Evolutionary conservation across 2,888 invertebrate species (phyloP).

Genomic region (Bugula neritina): DNA sequence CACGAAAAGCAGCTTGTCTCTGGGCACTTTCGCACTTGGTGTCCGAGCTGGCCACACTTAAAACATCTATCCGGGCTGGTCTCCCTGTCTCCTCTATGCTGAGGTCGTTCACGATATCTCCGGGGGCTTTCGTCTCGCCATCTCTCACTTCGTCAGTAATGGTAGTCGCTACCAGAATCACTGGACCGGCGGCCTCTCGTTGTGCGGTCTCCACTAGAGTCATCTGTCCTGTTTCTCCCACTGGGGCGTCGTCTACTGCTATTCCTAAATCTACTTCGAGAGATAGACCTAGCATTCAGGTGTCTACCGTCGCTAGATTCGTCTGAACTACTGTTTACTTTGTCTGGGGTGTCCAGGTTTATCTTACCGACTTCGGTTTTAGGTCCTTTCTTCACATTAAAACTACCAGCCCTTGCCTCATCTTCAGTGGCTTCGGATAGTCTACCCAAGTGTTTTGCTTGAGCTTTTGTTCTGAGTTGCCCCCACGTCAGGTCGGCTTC

Average conservation of each 20-base stretch:
- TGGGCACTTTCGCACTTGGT: background rate
- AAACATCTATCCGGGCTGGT: too few species aligned
- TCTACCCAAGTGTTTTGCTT: background rate
- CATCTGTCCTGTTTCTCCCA: too few species aligned
- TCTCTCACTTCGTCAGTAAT: background rate
- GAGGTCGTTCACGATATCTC: background rate
- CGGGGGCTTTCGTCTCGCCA: background rate
- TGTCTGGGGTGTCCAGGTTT: too few species aligned
- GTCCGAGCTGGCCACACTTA: background rate
- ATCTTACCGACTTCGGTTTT: too few species aligned
- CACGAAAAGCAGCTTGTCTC: background rate
- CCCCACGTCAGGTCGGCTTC: background rate
- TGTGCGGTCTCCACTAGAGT: background rate
- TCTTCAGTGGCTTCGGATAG: background rate
- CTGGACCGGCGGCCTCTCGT: background rate
- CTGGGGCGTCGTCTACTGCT: too few species aligned
- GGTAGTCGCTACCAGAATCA: background rate
- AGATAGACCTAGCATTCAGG: too few species aligned
- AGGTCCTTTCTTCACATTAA: background rate
- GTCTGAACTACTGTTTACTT: too few species aligned
- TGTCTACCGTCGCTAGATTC: too few species aligned
- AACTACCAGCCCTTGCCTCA: background rate
- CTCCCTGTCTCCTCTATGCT: background rate
- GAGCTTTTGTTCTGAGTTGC: background rate
- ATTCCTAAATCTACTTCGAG: too few species aligned